Conservation (phyloP, 2,113 vertebrate species). For the Haliaeetus leucogaster region DNA sequence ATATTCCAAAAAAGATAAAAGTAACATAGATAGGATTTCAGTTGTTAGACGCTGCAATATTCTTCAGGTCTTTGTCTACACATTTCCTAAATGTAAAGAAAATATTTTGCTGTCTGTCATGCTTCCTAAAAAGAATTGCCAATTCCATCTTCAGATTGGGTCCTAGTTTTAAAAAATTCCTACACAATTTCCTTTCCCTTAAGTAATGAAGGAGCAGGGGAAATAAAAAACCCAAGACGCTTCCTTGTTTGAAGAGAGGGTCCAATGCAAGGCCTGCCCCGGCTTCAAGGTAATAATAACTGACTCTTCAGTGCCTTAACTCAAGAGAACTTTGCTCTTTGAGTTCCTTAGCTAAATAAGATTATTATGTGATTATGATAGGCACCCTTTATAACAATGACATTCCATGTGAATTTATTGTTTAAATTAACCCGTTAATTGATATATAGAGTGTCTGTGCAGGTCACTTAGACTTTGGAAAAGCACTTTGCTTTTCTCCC, state of each 20-base stretch:
- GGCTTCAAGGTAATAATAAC: background rate
- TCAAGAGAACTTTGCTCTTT: background rate
- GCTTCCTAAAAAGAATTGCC: background rate
- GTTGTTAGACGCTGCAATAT: background rate
- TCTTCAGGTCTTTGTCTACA: background rate
- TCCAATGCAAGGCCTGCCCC: background rate
- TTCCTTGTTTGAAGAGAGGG: background rate
- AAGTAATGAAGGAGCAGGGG: background rate
- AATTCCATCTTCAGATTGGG: rapidly evolving
- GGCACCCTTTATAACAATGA: background rate
- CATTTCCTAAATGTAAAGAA: background rate
- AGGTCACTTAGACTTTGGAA: background rate
- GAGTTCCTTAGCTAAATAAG: background rate
- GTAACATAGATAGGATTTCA: background rate
- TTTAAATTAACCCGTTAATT: background rate
- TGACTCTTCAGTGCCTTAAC: background rate
- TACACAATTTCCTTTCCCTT: background rate
- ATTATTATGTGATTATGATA: background rate
- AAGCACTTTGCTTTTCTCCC: background rate
- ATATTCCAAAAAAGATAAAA: background rate
- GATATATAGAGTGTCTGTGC: background rate
- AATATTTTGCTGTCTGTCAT: background rate
- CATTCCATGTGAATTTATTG: background rate
- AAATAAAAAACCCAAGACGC: background rate
- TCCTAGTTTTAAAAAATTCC: background rate